Conservation (phyloP, 1,140 invertebrate genomes). For the Drosophila paulistorum region DNA sequence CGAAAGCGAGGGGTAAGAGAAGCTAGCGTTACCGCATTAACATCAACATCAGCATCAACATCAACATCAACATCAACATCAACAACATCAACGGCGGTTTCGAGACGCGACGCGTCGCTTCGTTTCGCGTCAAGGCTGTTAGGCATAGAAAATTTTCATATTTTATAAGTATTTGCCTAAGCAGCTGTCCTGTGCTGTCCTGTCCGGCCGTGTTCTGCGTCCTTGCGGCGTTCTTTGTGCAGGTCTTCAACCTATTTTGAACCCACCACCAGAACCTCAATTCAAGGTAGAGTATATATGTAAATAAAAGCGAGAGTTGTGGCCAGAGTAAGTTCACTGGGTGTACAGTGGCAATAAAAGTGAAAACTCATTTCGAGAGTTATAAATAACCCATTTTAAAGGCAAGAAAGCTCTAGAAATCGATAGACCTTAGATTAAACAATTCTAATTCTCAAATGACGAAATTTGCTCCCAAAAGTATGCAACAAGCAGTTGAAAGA, state of each 20-base stretch:
- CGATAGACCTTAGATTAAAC: too few relatives aligned
- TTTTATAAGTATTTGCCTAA: conserved; percentile 24
- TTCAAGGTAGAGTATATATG: background rate
- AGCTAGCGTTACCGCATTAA: conserved; percentile 35
- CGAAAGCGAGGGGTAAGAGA: background rate
- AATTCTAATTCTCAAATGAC: too few relatives aligned
- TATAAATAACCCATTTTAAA: too few relatives aligned
- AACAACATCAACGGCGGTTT: conserved; percentile 30
- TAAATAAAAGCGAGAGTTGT: conserved; percentile 2
- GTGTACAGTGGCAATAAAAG: conserved; percentile 6
- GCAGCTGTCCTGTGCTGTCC: conserved; percentile 36
- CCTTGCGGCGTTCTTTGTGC: background rate
- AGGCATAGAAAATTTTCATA: conserved; percentile 52
- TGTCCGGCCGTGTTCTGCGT: too few relatives aligned
- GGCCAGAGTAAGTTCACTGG: background rate
- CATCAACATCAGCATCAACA: conserved; percentile 28
- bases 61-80: conserved; percentile 34
- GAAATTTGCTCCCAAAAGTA: too few relatives aligned
- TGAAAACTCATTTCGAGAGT: background rate
- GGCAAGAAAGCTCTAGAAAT: too few relatives aligned
- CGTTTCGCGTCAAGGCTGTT: conserved; percentile 26
- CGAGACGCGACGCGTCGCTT: conserved; percentile 8
- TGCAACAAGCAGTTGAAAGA: too few relatives aligned
- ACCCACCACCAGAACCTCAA: conserved; percentile 4
- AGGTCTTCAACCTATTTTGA: conserved; percentile 9